Percentiles rank a stretch among this genome's conserved stretches.
These are phyloP conservation scores for Oenanthe melanoleuca DNA, from an alignment of 2,113 vertebrate genomes.

Conservation along the genomic window DNA sequence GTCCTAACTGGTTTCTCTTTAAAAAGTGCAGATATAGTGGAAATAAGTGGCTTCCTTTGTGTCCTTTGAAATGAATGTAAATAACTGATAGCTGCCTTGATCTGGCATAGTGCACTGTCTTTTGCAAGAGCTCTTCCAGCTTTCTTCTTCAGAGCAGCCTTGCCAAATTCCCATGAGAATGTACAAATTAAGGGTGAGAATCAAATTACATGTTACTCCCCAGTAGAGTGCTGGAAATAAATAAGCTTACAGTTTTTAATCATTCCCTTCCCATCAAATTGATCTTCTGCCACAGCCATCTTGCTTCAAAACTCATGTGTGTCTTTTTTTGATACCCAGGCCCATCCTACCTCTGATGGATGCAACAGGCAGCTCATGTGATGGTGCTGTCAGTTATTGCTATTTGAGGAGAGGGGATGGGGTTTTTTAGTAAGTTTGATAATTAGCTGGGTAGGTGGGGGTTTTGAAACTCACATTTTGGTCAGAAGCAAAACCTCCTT, in stretches of 20 bases:
- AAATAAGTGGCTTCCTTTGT: constrained; percentile 53
- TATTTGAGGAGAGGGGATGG: neutral
- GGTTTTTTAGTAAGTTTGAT: neutral
- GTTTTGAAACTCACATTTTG: neutral
- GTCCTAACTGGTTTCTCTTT: constrained; percentile 8
- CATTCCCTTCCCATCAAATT: neutral
- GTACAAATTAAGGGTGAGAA: constrained; percentile 38
- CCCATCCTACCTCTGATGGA: neutral
- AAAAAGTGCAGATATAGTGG: constrained; percentile 7
- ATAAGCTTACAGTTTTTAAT: neutral
- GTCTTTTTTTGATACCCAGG: neutral
- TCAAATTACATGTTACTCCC: neutral
- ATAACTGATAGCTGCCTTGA: constrained; percentile 57
- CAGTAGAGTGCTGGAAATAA: neutral
- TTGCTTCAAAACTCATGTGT: neutral
- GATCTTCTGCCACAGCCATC: neutral
- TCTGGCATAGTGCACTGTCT: neutral
- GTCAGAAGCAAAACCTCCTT: neutral
- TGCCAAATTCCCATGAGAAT: constrained; percentile 64
- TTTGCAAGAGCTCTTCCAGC: constrained; percentile 53
- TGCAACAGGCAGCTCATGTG: neutral
- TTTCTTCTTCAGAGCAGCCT: constrained; percentile 18
- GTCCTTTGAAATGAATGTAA: constrained; percentile 61
- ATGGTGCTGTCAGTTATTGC: neutral
- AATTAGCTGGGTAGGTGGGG: neutral